Conservation (phyloP, 2,888 invertebrate species). For the Morinoia aosen region DNA sequence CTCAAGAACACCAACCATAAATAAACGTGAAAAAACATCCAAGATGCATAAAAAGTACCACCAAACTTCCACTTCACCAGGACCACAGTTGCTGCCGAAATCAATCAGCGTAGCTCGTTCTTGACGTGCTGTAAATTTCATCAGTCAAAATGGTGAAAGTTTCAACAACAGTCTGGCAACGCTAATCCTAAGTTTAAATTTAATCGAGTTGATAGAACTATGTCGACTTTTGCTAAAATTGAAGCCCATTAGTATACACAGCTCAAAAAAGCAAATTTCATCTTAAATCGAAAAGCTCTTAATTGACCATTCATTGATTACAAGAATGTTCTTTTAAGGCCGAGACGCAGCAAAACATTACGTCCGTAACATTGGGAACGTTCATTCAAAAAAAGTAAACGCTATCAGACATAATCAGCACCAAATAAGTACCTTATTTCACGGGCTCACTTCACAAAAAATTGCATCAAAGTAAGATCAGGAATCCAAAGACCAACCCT, state of each 20-base stretch:
- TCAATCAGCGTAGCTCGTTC: neutral
- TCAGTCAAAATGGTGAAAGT: neutral
- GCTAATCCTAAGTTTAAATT: no score
- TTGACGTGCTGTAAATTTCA: neutral
- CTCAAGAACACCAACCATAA: neutral
- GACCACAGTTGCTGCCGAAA: neutral
- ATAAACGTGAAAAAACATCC: neutral
- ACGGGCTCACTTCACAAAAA: neutral
- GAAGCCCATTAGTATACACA: neutral
- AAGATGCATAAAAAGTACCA: no score
- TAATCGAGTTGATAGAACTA: no score
- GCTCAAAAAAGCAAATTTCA: neutral
- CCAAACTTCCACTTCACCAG: neutral
- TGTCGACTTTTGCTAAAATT: neutral
- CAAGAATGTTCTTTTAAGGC: neutral
- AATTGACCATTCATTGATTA: neutral
- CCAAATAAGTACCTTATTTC: neutral
- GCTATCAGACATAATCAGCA: neutral
- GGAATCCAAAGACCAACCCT: neutral
- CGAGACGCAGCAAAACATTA: neutral
- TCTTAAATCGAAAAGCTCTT: neutral
- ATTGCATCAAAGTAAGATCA: neutral
- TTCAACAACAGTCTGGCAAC: neutral
- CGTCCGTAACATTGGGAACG: neutral
- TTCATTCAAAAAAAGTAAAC: neutral